Evolutionary conservation across 2,113 vertebrate species (phyloP), one percentile per base, ranked within the genome.

Genomic region (Ranitomeya imitator): DNA sequence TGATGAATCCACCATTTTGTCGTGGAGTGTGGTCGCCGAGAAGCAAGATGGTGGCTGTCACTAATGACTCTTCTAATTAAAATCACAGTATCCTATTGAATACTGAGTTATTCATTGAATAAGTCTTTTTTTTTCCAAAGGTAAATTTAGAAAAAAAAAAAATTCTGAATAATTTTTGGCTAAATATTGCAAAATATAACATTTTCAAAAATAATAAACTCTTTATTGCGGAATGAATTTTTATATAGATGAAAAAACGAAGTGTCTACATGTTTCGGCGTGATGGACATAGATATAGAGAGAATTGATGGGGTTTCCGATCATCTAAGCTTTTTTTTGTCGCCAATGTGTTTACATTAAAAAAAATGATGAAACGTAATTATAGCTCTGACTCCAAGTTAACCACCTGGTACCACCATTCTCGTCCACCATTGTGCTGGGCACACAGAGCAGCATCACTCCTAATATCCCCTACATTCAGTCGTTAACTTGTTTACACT

Each of bases 31-130:
- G 31, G 65, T 31, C 14, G 19, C 12, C 21, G 15, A 26, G 11
- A 18, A 76, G 67, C 86, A 83, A 88, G 83, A 88, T 88, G 86
- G 86, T 83, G 86, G 86, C 79, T 26, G 55, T 52, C 86, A 23
- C 45, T 78, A 26, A 60, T 23, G 45, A 37, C 2, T 81, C 69
- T 9, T 76, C 9, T 54, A 31, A 52, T 69, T 51, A 45, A 83
- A 83, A 63, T 15, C 19, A 10, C 31, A 21, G 26, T 12, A 7
- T 16, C 78, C 19, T 60, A 60, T n/a, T n/a, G n/a, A n/a, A n/a
- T n/a, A n/a, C n/a, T n/a, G n/a, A n/a, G n/a, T n/a, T n/a, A 59
- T 12, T 51, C 11, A 12, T 65, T 12, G 13, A 14, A 18, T 55
- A 11, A 9, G 0, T 26, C 57, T 55, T 80, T 61, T 77, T 21